Evolutionary conservation across 2,888 invertebrate genomes (phyloP), one percentile per base, ranked within the genome.

Genomic region (Ophion costatus): DNA sequence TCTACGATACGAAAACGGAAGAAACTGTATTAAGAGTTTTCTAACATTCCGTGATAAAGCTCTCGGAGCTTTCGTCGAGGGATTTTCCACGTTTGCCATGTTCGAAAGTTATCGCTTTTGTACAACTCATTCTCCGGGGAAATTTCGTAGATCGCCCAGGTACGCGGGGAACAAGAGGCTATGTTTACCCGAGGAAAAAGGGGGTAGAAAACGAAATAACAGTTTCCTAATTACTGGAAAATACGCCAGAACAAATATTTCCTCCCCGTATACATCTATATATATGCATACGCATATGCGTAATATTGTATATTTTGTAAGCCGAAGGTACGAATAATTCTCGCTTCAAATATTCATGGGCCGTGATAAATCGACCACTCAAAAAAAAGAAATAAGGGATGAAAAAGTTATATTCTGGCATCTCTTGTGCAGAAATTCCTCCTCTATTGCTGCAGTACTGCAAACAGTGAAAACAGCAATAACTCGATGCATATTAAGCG

Each of bases 91-190:
- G 74, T 42, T 61, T 75, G 69, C 74, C 74, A 59, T 69, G 75
- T 57, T 78, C 17, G 45, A 78, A 84, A 84, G 82, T 82, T 82
- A 82, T 84, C 78, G 78, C 78, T 84, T 82, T 75, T 81, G 78
- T 78, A 20, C 64, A 66, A 75, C 75, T 64, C 77, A 66, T 82
- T 82, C 84, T 84, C 84, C 79, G 78, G 84, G 84, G 84, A 84
- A 84, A 84, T 84, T 84, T 71, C 66, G 75, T 45, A 79, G 82
- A 84, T 82, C 84, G 82, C 38, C 38, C 38, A 38, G 9, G 61
- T 29, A 78, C 73, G 74, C 74, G 45, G 51, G 51, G 33, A 79
- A 63, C 29, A 57, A 56, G 69, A 3, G 45, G 45, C 14, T 3
- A 5, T 51, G 51, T 5, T 51, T 17, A 51, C 17, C 51, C 51